phyloP scores from a whole-genome alignment of 2,113 vertebrate genomes.

The Tachycineta bicolor region DNA sequence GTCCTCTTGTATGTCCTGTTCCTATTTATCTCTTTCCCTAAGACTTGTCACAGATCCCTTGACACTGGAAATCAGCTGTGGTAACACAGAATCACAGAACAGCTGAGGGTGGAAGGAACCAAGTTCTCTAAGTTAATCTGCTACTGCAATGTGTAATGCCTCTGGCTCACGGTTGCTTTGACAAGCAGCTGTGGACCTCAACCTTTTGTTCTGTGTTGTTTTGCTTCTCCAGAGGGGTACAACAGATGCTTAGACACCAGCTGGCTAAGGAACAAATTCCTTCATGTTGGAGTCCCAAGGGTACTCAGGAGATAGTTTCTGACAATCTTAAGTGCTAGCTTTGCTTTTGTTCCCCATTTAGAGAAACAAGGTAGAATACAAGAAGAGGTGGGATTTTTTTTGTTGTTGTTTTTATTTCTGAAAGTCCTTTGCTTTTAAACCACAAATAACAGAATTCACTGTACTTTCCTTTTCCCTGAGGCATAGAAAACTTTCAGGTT shows the following conservation, averaged over 20 bases:
- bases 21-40: neutral
- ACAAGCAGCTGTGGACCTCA: slow-evolving; percentile 1
- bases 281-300: neutral
- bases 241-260: neutral
- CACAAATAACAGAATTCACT: neutral
- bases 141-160: neutral
- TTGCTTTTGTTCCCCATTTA: neutral
- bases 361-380: neutral
- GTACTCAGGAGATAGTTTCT: neutral
- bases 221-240: neutral
- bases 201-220: neutral
- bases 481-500: neutral
- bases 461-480: neutral
- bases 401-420: neutral
- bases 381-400: neutral
- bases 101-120: neutral
- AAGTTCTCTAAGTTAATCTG: neutral
- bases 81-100: neutral
- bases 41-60: neutral
- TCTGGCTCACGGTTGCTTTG: neutral
- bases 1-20: neutral
- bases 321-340: neutral
- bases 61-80: neutral
- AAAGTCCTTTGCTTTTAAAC: neutral
- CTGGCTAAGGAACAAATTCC: neutral